Evolutionary conservation across 2,888 invertebrate genomes (phyloP).

Genomic region (Caenorhabditis sp.): DNA sequence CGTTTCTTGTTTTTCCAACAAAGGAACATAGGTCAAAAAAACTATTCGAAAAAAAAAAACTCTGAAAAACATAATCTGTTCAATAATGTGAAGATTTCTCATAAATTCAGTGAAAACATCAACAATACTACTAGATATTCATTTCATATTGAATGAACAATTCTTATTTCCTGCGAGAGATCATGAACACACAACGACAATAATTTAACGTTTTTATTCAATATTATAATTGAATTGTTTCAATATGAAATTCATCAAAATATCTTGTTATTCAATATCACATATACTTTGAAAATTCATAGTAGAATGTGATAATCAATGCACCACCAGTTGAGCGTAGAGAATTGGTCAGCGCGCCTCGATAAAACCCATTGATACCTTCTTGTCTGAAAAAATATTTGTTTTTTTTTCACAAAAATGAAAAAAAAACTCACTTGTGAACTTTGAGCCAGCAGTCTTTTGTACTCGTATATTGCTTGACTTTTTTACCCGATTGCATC

Average conservation of each 20-base stretch:
- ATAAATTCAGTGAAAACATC: too few relatives aligned
- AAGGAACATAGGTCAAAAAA: conserved; percentile 1
- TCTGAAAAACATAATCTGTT: too few relatives aligned
- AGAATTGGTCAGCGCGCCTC: conserved; percentile 62
- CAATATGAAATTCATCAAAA: neutral
- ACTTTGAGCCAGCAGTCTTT: conserved; percentile 56
- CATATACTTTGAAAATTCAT: conserved; percentile 65
- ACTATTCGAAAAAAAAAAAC: neutral
- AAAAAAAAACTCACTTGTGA: conserved; percentile 40
- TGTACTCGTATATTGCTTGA: conserved; percentile 52
- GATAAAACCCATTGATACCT: conserved; percentile 55
- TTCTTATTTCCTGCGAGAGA: too few relatives aligned
- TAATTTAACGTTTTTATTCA: too few relatives aligned
- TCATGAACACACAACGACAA: too few relatives aligned
- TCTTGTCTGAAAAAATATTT: conserved; percentile 48
- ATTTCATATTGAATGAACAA: too few relatives aligned
- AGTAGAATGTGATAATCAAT: conserved; percentile 65
- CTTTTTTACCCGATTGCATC: conserved; percentile 60
- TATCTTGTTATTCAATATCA: conserved; percentile 12
- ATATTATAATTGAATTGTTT: too few relatives aligned
- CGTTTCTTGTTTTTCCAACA: too few relatives aligned
- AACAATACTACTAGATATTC: too few relatives aligned
- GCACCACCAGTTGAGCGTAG: conserved; percentile 64
- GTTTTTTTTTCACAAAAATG: neutral
- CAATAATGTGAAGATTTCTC: too few relatives aligned